Evolutionary conservation across 2,113 vertebrate species (phyloP).

Genomic region (Acinonyx jubatus): DNA sequence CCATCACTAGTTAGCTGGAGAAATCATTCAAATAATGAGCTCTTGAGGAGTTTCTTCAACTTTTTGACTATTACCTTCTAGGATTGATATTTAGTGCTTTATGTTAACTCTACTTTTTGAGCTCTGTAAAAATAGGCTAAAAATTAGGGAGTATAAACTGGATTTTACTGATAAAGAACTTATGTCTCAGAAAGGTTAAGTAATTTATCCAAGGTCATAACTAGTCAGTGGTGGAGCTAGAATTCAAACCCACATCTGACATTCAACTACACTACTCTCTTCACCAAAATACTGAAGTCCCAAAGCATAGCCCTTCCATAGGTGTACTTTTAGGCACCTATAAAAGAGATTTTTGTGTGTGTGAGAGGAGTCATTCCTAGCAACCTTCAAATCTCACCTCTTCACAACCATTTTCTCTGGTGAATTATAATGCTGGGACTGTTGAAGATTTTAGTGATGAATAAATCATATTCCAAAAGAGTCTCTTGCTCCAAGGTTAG

Average conservation of each 20-base stretch:
- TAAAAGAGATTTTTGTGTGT: not conserved
- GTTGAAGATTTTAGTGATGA: slow-evolving; percentile 5
- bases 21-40: slow-evolving; percentile 5
- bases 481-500: not conserved
- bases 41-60: not conserved
- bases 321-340: not conserved
- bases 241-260: not conserved
- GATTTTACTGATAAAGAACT: not conserved
- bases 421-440: slow-evolving; percentile 9
- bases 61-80: not conserved
- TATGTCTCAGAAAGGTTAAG: not conserved
- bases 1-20: not conserved
- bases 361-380: not conserved
- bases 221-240: not conserved
- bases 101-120: not conserved
- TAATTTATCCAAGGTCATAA: not conserved
- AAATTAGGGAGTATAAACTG: not conserved
- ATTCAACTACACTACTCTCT: not conserved
- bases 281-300: not conserved
- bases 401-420: not conserved
- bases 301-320: not conserved
- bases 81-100: not conserved
- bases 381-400: slow-evolving; percentile 2
- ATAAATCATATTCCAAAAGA: slow-evolving; percentile 17
- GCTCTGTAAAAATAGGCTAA: not conserved